phyloP scores from a whole-genome alignment of 2,888 invertebrate species.

The Apamea epomidion region DNA sequence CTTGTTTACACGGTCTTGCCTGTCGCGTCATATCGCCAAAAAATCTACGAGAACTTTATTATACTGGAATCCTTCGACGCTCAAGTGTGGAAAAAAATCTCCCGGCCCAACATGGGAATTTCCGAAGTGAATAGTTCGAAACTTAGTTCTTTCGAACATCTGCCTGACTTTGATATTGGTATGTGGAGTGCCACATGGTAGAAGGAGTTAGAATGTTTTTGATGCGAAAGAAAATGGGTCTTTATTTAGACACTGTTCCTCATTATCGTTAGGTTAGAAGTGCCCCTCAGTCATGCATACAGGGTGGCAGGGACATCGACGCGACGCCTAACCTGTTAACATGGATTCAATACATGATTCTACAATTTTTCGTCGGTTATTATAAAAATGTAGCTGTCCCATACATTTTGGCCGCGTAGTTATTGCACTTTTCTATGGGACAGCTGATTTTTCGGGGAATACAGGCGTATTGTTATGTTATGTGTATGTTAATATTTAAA shows the following conservation, averaged over 20 bases:
- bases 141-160: conserved; percentile 58
- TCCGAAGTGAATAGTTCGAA: conserved; percentile 58
- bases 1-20: conserved; percentile 80
- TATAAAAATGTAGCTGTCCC: too few relatives aligned
- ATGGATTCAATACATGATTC: too few relatives aligned
- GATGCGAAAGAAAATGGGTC: neutral
- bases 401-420: too few relatives aligned
- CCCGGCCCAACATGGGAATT: conserved; percentile 57
- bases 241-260: neutral
- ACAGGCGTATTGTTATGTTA: too few relatives aligned
- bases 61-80: conserved; percentile 71
- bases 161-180: conserved; percentile 42
- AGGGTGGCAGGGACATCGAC: too few relatives aligned
- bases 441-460: too few relatives aligned
- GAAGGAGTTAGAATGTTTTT: neutral
- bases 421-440: too few relatives aligned
- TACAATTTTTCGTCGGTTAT: too few relatives aligned
- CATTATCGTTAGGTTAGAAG: neutral
- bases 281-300: too few relatives aligned
- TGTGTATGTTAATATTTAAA: too few relatives aligned
- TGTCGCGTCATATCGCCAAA: conserved; percentile 76
- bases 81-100: conserved; percentile 65
- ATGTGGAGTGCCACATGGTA: conserved; percentile 9
- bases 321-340: too few relatives aligned
- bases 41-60: conserved; percentile 75